These are phyloP conservation scores for Nemopilema nomurai DNA, from an alignment of 30 jellyfish, hydroid and myxozoan species.

Conservation along the genomic window DNA sequence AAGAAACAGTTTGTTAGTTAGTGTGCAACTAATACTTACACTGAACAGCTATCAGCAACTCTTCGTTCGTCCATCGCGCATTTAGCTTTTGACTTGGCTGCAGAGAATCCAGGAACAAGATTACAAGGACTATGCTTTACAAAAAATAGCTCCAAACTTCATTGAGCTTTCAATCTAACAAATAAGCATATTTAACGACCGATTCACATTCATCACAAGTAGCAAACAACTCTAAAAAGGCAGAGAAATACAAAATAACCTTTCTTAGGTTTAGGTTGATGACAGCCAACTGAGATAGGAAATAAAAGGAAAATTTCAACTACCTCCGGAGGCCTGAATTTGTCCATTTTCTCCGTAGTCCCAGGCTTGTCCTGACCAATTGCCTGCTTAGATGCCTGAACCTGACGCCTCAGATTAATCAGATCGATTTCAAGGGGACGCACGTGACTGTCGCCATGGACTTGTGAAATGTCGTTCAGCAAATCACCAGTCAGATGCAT, in stretches of 20 bases:
- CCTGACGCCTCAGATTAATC: conserved; percentile 81
- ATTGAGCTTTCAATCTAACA: too few species aligned
- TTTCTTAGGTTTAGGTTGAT: too few species aligned
- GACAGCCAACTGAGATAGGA: too few species aligned
- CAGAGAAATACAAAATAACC: too few species aligned
- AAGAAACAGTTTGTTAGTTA: background rate
- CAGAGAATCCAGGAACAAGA: background rate
- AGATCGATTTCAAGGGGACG: conserved; percentile 93
- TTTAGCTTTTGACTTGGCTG: conserved; percentile 84
- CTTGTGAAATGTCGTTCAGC: conserved; percentile 79
- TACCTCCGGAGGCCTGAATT: conserved; percentile 94
- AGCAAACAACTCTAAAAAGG: too few species aligned
- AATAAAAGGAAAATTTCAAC: background rate
- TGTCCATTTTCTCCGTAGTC: conserved; percentile 56
- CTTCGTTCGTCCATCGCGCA: conserved; percentile 99
- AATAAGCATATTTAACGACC: too few species aligned
- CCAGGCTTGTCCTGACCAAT: conserved; percentile 72
- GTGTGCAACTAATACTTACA: conserved; percentile 38
- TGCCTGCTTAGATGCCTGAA: conserved; percentile 78
- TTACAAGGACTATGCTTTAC: too few species aligned
- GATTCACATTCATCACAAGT: too few species aligned
- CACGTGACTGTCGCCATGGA: conserved; percentile 91
- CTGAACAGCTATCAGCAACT: conserved; percentile 96
- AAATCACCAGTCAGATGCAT: conserved; percentile 84
- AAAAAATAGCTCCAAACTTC: background rate